These are phyloP conservation scores for Siniperca scherzeri DNA, from an alignment of 2,797 vertebrate genomes.

Conservation along the genomic window DNA sequence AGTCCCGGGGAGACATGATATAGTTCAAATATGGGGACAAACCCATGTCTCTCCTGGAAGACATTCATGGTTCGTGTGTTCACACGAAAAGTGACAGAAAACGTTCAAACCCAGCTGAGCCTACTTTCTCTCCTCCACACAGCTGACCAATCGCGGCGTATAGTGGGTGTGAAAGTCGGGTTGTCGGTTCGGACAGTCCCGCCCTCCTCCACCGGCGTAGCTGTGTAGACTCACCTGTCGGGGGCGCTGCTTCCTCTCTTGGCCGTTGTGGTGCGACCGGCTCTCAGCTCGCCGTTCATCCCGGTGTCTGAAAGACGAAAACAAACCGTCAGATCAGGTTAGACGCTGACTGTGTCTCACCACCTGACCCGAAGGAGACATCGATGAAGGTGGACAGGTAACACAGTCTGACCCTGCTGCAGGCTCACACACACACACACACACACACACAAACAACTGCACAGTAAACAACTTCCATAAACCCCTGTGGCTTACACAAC, in stretches of 20 bases:
- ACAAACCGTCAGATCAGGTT: constrained; percentile 33
- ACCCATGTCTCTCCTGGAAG: too few relatives aligned
- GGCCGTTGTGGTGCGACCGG: constrained; percentile 20
- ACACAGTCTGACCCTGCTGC: neutral
- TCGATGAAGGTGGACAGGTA: constrained; percentile 16
- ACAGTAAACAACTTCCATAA: neutral
- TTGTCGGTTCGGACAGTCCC: too few relatives aligned
- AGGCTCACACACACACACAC: neutral
- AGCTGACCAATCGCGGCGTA: too few relatives aligned
- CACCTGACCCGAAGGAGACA: neutral
- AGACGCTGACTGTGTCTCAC: neutral
- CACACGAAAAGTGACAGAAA: too few relatives aligned
- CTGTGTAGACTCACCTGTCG: constrained; percentile 53
- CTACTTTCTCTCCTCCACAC: too few relatives aligned
- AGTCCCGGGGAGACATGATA: too few relatives aligned
- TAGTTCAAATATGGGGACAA: too few relatives aligned
- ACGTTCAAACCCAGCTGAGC: too few relatives aligned
- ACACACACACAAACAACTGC: constrained; percentile 1
- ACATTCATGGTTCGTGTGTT: too few relatives aligned
- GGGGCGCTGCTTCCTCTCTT: constrained; percentile 61
- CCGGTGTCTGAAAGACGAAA: constrained; percentile 55
- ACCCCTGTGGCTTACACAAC: neutral
- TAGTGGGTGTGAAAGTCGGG: too few relatives aligned
- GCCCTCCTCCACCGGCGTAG: neutral
- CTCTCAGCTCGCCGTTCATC: constrained; percentile 67